Evolutionary conservation across 2,113 vertebrate genomes (phyloP), one percentile per base, ranked within the genome.

Genomic region (Hippolais icterina): DNA sequence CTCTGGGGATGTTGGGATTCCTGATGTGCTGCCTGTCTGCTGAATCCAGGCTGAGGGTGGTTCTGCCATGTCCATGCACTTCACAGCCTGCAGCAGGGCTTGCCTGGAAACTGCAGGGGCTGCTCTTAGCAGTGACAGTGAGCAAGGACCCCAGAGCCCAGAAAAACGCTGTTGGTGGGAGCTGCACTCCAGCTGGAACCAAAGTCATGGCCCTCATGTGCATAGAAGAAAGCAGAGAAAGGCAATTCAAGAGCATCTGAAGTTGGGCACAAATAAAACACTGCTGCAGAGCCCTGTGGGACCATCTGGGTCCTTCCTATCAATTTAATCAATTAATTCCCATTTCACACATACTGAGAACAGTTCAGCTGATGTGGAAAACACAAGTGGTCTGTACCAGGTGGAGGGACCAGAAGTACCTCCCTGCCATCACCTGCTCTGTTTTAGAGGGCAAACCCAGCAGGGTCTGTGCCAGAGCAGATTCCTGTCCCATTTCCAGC

Each of bases 181-280:
- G 41, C 1, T 16, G 35, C 7, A 0, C 50, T 69, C 28, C 13
- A 37, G n/a, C 53, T 53, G 52, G 29, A 78, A 35, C 9, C 19
- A 7, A 10, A 0, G 0, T 9, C 49, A 13, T 11, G 9, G 8
- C 11, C 18, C 35, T 79, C n/a, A 3, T 0, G 5, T 12, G 77
- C 57, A 13, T 2, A 12, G 33, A 63, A n/a, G 37, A 21, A 61
- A 37, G 66, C 49, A 72, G 65, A 79, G 57, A n/a, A 59, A 53
- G 46, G 42, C 47, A 92, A 79, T 9, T 42, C n/a, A 33, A 5
- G 20, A 17, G 16, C 12, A 19, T 3, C 31, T 60, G 4, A 60
- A 57, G 4, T 4, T 0, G 37, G 37, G 59, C 82, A 86, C 72
- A 66, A 83, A 69, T 12, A 10, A 72, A 68, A 12, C 8, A 3